These are phyloP conservation scores for Thalpophila matura DNA, from an alignment of 2,888 invertebrate species.

Conservation along the genomic window DNA sequence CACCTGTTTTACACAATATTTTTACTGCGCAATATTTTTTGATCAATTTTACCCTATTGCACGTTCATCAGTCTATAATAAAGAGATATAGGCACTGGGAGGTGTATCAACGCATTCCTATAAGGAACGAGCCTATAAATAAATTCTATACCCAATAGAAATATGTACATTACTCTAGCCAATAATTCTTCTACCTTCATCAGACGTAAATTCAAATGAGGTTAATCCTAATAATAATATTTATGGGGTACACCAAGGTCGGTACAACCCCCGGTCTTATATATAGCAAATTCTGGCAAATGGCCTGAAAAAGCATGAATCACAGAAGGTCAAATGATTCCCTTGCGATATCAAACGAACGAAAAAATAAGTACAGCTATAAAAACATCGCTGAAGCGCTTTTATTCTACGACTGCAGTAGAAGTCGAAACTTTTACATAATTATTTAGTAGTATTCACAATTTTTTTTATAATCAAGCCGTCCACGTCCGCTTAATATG, in stretches of 20 bases:
- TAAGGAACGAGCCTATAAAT: constrained; percentile 5
- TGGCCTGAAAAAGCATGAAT: constrained; percentile 12
- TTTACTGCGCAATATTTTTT: no score
- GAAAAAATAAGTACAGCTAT: constrained; percentile 17
- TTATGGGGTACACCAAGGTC: constrained; percentile 63
- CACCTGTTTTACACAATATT: no score
- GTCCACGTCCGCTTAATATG: background rate
- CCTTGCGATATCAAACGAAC: constrained; percentile 1
- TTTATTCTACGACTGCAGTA: background rate
- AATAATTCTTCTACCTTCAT: constrained; percentile 28
- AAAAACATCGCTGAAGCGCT: background rate
- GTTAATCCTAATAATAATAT: constrained; percentile 65
- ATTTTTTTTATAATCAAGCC: background rate
- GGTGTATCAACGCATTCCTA: background rate
- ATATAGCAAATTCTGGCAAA: constrained; percentile 46
- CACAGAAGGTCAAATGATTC: constrained; percentile 41
- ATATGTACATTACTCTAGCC: constrained; percentile 7
- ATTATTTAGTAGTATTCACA: background rate
- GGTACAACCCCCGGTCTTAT: constrained; percentile 29
- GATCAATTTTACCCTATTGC: background rate
- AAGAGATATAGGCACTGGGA: no score
- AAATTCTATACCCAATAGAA: constrained; percentile 22
- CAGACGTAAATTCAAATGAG: constrained; percentile 61
- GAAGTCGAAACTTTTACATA: constrained; percentile 4
- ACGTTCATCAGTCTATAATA: background rate